Conservation (phyloP, 64 coral and sea anemone species). For the Porites lutea region DNA sequence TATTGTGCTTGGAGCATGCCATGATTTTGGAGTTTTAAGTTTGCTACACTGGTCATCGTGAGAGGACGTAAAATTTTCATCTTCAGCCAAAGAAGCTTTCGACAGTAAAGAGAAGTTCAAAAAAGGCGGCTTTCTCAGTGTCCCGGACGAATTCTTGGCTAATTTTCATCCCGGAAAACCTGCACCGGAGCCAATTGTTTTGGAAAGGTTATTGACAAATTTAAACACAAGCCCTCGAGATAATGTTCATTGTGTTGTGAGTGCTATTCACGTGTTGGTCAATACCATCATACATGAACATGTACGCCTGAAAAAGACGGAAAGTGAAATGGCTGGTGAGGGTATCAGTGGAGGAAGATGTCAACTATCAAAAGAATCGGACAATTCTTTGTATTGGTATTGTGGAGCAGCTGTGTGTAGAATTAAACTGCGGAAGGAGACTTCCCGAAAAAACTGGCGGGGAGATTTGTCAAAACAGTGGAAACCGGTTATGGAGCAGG, state of each 20-base stretch:
- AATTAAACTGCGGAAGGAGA: slow-evolving; percentile 35
- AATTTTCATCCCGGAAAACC: background rate
- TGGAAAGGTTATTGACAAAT: background rate
- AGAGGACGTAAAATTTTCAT: background rate
- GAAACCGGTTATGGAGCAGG: slow-evolving; percentile 9
- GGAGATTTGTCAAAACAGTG: background rate
- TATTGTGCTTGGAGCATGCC: no score
- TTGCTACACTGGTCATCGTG: no score
- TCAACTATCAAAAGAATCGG: background rate
- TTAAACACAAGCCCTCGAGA: background rate
- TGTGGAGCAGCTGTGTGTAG: background rate
- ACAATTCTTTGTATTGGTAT: background rate
- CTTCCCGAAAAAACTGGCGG: background rate
- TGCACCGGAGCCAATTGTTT: background rate
- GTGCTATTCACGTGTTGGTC: background rate
- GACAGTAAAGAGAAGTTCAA: background rate
- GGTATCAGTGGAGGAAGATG: background rate
- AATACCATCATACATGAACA: background rate
- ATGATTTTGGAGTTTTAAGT: no score
- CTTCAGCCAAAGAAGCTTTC: background rate
- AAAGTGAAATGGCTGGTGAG: background rate
- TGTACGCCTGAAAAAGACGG: background rate
- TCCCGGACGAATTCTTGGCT: background rate
- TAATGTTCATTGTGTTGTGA: background rate
- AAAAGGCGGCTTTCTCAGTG: background rate